Conservation (phyloP, 2,888 invertebrate species). For the Danaus chrysippus region DNA sequence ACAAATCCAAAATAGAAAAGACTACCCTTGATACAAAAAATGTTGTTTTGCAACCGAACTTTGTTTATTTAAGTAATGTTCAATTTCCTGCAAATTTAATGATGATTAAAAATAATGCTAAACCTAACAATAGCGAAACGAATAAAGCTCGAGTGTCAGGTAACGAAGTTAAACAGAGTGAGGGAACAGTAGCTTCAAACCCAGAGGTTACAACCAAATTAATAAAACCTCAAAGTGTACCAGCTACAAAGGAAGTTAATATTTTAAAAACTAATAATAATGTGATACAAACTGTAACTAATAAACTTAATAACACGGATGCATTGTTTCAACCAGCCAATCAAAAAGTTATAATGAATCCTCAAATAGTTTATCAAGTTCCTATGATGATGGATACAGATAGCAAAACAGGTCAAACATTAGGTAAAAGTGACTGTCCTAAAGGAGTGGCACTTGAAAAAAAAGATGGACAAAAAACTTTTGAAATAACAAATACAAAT, state of each 20-base stretch:
- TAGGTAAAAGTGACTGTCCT: constrained; percentile 46
- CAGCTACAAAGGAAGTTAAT: constrained; percentile 52
- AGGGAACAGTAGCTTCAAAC: constrained; percentile 28
- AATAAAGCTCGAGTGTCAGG: constrained; percentile 42
- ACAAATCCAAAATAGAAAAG: constrained; percentile 49
- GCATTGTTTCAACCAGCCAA: constrained; percentile 52
- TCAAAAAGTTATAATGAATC: constrained; percentile 60
- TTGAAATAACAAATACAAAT: constrained; percentile 48
- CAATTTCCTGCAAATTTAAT: constrained; percentile 70
- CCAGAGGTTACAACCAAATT: constrained; percentile 41
- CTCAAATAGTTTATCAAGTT: constrained; percentile 68
- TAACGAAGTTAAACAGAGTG: constrained; percentile 51
- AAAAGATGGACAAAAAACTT: constrained; percentile 47
- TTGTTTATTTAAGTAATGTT: constrained; percentile 68
- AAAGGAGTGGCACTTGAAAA: constrained; percentile 44
- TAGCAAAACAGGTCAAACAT: constrained; percentile 46
- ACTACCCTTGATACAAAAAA: constrained; percentile 52
- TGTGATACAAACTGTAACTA: constrained; percentile 50
- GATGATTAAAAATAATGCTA: constrained; percentile 66
- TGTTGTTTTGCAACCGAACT: constrained; percentile 65
- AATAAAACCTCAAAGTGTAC: constrained; percentile 38
- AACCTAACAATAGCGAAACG: constrained; percentile 43
- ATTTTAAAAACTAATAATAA: constrained; percentile 57
- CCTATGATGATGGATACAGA: constrained; percentile 62
- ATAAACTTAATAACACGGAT: constrained; percentile 54